A percentile compares a stretch with the other conserved stretches of the same genome.
Conservation (phyloP, 2,888 invertebrate genomes). For the Lissocephala sabroskyi region DNA sequence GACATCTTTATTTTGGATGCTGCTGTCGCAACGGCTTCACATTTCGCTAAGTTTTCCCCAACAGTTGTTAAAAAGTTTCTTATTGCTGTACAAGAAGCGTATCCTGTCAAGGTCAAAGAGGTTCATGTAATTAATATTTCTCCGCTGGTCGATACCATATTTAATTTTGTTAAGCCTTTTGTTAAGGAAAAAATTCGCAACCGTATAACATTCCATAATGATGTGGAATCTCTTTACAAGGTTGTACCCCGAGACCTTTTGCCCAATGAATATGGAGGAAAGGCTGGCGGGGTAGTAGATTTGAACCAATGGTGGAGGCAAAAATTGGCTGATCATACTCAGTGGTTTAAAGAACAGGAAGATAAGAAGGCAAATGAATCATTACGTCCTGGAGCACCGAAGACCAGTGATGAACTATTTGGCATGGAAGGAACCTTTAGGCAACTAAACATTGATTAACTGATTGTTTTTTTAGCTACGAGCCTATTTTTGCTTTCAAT, state of each 20-base stretch:
- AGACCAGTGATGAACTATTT: slow-evolving; percentile 88
- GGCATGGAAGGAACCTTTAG: slow-evolving; percentile 93
- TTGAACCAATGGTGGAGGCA: slow-evolving; percentile 86
- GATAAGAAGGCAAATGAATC: slow-evolving; percentile 84
- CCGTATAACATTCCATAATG: slow-evolving; percentile 85
- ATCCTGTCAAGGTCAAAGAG: slow-evolving; percentile 89
- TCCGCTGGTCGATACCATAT: slow-evolving; percentile 87
- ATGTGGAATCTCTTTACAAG: slow-evolving; percentile 83
- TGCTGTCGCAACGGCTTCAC: slow-evolving; percentile 82
- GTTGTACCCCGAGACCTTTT: slow-evolving; percentile 85
- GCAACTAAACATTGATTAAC: slow-evolving; percentile 85
- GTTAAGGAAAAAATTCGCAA: slow-evolving; percentile 89
- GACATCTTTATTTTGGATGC: slow-evolving; percentile 89
- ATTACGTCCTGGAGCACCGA: slow-evolving; percentile 87
- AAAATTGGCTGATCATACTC: slow-evolving; percentile 82
- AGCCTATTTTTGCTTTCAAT: slow-evolving; percentile 3
- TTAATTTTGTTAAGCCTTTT: slow-evolving; percentile 89
- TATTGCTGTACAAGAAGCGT: slow-evolving; percentile 89
- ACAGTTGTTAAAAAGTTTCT: slow-evolving; percentile 87
- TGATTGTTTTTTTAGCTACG: slow-evolving; percentile 1
- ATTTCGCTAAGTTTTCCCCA: slow-evolving; percentile 89
- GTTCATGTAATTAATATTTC: slow-evolving; percentile 89
- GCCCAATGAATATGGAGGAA: slow-evolving; percentile 88
- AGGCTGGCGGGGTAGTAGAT: slow-evolving; percentile 80
- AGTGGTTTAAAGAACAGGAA: slow-evolving; percentile 88